Evolutionary conservation across 2,888 invertebrate genomes (phyloP).

Genomic region (Nephrocerus scutellatus): DNA sequence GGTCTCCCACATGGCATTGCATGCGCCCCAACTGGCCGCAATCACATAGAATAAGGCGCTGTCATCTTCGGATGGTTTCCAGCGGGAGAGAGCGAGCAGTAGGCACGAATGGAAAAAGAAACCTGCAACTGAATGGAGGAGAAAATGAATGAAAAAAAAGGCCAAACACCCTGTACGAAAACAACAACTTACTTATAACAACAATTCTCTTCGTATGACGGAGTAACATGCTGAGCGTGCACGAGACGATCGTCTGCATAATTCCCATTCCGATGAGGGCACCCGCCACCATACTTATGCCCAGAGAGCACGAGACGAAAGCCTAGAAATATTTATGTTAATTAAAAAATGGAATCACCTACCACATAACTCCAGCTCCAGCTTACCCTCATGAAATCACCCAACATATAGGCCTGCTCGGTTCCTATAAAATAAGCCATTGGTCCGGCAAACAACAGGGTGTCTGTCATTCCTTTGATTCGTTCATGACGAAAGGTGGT

Average conservation of each 20-base stretch:
- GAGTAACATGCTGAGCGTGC: constrained; percentile 72
- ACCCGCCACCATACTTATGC: constrained; percentile 65
- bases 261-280: constrained; percentile 68
- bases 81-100: constrained; percentile 65
- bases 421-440: constrained; percentile 74
- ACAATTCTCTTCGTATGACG: constrained; percentile 67
- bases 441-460: constrained; percentile 63
- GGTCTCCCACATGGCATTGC: constrained; percentile 80
- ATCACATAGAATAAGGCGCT: constrained; percentile 76
- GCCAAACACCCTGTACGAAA: not conserved
- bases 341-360: no score
- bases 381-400: constrained; percentile 70
- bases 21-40: constrained; percentile 80
- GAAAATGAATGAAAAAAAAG: not conserved
- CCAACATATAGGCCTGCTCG: constrained; percentile 78
- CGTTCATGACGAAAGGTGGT: constrained; percentile 46
- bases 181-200: constrained; percentile 57
- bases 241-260: constrained; percentile 69
- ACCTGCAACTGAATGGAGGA: constrained; percentile 76
- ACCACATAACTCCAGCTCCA: not conserved
- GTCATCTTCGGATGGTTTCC: constrained; percentile 75
- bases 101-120: constrained; percentile 74
- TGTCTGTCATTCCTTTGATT: constrained; percentile 49
- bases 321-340: constrained; percentile 50
- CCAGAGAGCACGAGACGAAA: constrained; percentile 75